Base-by-base conservation (phyloP, 2,113 vertebrate species). In the Periophthalmus modestus region DNA sequence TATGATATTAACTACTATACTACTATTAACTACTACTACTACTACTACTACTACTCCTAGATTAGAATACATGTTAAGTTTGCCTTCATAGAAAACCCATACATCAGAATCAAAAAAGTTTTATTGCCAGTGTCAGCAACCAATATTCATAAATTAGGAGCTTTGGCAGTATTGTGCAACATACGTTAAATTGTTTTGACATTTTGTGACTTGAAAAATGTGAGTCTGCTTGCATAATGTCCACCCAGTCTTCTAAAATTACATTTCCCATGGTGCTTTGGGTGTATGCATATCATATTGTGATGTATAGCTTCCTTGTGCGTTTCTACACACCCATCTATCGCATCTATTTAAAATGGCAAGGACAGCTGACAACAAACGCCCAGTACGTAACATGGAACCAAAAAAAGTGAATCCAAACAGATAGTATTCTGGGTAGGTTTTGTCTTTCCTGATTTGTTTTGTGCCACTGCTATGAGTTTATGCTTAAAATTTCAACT, bases 291-390 rank as follows among this genome's bases (percentile, higher is more conserved):
- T 76, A 46, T 0, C 63, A 77, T 63, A 79, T 59, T 63, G 28
- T 85, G 75, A 87, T 74, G 66, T 68, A 85, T 23, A 52, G 69
- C 55, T 86, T 89, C 86, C 81, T 74, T 62, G 66, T 28, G 2
- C 52, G 12, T 21, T n/a, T 75, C 55, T 78, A 82, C 74, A 77
- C 66, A 71, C 65, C 73, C 80, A 87, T 81, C 69, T 21, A 78
- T 83, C 81, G 79, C 74, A 12, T 36, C 28, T 73, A 66, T 48
- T 66, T 69, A 73, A 21, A 71, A 65, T 69, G 74, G 21, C 36
- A 46, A 67, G 36, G 65, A 65, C 72, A 3, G 43, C 18, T 74
- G 72, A 58, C 57, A 21, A 80, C 80, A 59, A 69, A 73, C 7
- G 14, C 4, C 0, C 13, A 54, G 43, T 57, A 74, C 73, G 57